These are phyloP conservation scores for Sciurus vulgaris DNA, from an alignment of 2,797 vertebrate genomes.

Conservation along the genomic window DNA sequence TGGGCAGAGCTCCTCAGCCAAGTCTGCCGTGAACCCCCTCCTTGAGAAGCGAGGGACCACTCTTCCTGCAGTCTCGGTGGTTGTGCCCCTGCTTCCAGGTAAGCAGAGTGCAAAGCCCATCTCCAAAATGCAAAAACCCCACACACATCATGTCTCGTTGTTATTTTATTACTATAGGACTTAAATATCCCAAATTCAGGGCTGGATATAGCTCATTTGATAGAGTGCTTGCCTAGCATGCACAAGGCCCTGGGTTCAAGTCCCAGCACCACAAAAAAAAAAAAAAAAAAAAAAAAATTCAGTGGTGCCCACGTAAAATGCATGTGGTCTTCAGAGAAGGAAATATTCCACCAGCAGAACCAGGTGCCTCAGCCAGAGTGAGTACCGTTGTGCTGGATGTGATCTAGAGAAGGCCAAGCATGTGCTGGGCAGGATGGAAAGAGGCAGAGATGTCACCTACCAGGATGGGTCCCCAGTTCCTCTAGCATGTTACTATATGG, in stretches of 20 bases:
- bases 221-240: no score
- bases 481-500: neutral
- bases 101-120: neutral
- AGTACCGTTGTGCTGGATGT: neutral
- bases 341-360: neutral
- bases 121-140: neutral
- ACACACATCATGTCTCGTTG: fast-evolving
- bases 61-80: neutral
- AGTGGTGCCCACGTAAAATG: neutral
- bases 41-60: neutral
- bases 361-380: neutral
- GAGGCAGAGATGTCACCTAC: neutral
- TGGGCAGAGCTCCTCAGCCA: neutral
- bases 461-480: neutral
- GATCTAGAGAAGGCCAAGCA: neutral
- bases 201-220: no score
- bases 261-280: no score
- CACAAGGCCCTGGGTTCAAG: no score
- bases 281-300: neutral
- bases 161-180: neutral
- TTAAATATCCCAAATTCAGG: neutral
- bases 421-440: no score
- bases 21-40: neutral
- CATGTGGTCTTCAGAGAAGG: neutral
- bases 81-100: neutral